These are phyloP conservation scores for Mola mola DNA, from an alignment of 2,113 vertebrate genomes.

Conservation along the genomic window DNA sequence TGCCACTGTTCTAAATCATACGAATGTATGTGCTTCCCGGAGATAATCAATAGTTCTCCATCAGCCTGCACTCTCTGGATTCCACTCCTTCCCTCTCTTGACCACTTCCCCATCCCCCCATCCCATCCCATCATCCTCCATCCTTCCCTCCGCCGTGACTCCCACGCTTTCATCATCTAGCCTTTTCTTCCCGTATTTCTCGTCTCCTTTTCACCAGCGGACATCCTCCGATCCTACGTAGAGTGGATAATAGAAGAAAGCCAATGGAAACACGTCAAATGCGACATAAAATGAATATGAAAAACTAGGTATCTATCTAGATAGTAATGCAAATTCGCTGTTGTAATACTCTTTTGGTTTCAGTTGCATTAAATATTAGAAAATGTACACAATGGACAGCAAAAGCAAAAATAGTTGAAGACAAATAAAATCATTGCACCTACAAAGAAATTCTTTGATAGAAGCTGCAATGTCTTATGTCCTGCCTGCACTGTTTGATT, in stretches of 20 bases:
- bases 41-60: constrained; percentile 52
- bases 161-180: constrained; percentile 63
- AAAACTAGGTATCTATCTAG: no score
- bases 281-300: no score
- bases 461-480: neutral
- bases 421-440: neutral
- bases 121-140: constrained; percentile 37
- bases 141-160: constrained; percentile 39
- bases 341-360: no score
- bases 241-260: neutral
- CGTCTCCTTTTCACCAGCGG: constrained; percentile 45
- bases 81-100: constrained; percentile 23
- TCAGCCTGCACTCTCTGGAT: constrained; percentile 20
- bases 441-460: neutral
- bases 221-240: constrained; percentile 17
- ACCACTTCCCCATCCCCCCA: constrained; percentile 26
- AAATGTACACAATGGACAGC: neutral
- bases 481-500: neutral
- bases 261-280: neutral
- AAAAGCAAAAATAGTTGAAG: neutral
- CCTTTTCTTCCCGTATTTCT: constrained; percentile 48
- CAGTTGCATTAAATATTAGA: neutral
- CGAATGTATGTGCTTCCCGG: constrained; percentile 11
- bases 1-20: constrained; percentile 38
- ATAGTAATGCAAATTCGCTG: no score